phyloP scores from a whole-genome alignment of 1,140 invertebrate genomes.

The Scaptomyza hsui region DNA sequence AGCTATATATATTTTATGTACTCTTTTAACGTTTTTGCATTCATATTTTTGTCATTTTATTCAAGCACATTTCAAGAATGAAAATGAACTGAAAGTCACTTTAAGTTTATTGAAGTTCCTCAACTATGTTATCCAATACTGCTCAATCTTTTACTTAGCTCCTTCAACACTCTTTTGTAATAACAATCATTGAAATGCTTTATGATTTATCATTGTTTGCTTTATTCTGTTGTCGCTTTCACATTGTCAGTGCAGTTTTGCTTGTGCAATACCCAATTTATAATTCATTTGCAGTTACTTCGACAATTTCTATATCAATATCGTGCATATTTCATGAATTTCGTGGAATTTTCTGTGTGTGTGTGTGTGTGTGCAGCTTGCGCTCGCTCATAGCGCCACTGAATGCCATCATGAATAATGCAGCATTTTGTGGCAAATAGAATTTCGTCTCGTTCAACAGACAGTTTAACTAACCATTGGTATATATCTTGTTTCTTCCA shows the following conservation, averaged over 20 bases:
- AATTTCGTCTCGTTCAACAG: slow-evolving; percentile 1
- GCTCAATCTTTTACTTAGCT: too few species aligned
- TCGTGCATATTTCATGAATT: slow-evolving; percentile 68
- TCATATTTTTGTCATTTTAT: too few species aligned
- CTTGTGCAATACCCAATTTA: slow-evolving; percentile 25
- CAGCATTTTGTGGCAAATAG: slow-evolving; percentile 18
- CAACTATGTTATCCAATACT: too few species aligned
- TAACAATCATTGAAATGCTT: too few species aligned
- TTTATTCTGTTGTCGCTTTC: neutral
- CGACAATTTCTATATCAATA: slow-evolving; percentile 51
- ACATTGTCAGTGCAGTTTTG: slow-evolving; percentile 3
- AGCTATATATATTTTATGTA: neutral
- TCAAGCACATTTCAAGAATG: too few species aligned
- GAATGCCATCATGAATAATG: slow-evolving; percentile 50
- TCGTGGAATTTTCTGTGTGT: slow-evolving; percentile 26
- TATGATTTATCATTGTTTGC: neutral
- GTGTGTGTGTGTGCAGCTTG: slow-evolving; percentile 29
- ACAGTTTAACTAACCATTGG: slow-evolving; percentile 1
- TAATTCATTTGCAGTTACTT: slow-evolving; percentile 39
- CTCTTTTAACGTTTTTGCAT: neutral
- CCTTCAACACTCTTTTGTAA: too few species aligned
- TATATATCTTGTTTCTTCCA: neutral
- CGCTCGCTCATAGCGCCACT: slow-evolving; percentile 38
- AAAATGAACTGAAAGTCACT: too few species aligned
- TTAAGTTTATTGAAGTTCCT: too few species aligned